Conservation (phyloP, 2,888 invertebrate species). For the Helicoverpa assulta region DNA sequence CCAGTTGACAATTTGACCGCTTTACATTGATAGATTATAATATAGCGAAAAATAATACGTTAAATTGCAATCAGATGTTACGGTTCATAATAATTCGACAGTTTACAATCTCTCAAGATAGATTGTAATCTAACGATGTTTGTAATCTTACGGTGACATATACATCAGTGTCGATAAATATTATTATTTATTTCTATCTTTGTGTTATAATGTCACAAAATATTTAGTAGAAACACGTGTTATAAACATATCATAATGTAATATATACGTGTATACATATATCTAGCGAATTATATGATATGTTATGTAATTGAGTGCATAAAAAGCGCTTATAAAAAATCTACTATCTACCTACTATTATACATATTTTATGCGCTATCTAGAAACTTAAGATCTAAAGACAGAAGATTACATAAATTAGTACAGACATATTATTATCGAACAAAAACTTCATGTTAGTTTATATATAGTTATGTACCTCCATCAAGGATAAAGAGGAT, state of each 20-base stretch:
- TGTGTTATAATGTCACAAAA: constrained; percentile 46
- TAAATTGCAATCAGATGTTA: no score
- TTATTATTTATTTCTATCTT: constrained; percentile 42
- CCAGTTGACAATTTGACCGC: no score
- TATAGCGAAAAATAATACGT: no score
- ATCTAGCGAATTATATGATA: constrained; percentile 38
- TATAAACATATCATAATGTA: constrained; percentile 40
- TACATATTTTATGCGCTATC: constrained; percentile 15
- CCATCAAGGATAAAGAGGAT: constrained; percentile 37
- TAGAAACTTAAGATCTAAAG: not conserved
- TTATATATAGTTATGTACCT: constrained; percentile 2
- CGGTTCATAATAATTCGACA: no score
- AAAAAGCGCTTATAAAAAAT: not conserved
- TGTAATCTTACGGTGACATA: no score
- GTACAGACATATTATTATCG: constrained; percentile 16
- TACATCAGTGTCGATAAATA: constrained; percentile 50
- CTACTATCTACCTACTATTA: not conserved
- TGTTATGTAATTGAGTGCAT: constrained; percentile 30
- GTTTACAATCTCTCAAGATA: no score
- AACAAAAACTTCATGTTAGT: constrained; percentile 2
- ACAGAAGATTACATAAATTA: constrained; percentile 8
- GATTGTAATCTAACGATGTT: no score
- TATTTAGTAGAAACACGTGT: constrained; percentile 41
- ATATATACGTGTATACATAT: constrained; percentile 41
- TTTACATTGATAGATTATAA: no score